Evolutionary conservation across 1,140 invertebrate species (phyloP), one percentile per base, ranked within the genome.

Genomic region (Drosophila baimaii): DNA sequence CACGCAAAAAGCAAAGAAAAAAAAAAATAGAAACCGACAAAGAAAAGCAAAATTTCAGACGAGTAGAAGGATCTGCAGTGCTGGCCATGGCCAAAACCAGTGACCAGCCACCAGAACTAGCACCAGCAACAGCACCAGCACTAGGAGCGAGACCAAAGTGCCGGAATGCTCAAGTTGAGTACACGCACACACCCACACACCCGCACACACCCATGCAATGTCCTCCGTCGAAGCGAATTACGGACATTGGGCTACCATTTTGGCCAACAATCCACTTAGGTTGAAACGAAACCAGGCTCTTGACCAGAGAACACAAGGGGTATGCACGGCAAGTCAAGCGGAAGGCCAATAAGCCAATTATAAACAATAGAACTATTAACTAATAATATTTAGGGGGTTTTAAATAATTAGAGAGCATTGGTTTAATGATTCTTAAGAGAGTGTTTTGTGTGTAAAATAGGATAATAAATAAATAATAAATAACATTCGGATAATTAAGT

Each of bases 191-290:
- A n/a, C 61, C 15, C 49, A 23, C 27, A 19, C 23, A 19, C 19
- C 35, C 44, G 23, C 52, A 10, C 35, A 23, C 47, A 44, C 39
- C n/a, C 58, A 37, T 15, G 21, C 59, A 7, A 58, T 27, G 41
- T 44, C 13, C 59, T 49, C 43, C 43, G 31, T 29, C 63, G 19
- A 19, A 49, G 61, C 59, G 64, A 68, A 68, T 65, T 49, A 68
- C 64, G 64, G 43, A 66, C 64, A 49, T 49, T 25, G 27, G 12
- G 31, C 64, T 68, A 49, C 62, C 65, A 46, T 69, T 69, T 49
- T 33, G 43, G 27, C 64, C 68, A 71, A 27, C 68, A 69, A 47
- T 70, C 68, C 68, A 71, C 68, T 71, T 70, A 71, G 41, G 59
- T 23, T 49, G 44, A 68, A 68, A 49, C 27, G 47, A 54, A 54